phyloP scores from a whole-genome alignment of 2,888 invertebrate species.

The Hypolimnas misippus region DNA sequence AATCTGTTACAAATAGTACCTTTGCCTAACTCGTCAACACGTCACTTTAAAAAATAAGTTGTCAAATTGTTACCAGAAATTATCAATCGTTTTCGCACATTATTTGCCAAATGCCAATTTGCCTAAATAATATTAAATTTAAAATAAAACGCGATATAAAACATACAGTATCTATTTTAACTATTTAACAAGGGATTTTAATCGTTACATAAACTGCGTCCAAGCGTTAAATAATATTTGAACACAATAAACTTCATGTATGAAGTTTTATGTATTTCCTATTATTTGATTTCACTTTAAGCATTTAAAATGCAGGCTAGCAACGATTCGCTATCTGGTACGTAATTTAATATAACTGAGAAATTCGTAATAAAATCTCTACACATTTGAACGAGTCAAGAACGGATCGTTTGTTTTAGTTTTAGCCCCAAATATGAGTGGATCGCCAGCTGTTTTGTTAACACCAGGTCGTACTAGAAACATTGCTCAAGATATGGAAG shows the following conservation, averaged over 20 bases:
- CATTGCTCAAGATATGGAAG: slow-evolving; percentile 94
- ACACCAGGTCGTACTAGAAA: slow-evolving; percentile 90
- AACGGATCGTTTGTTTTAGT: slow-evolving; percentile 53
- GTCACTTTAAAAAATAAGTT: not conserved
- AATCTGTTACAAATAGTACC: not conserved
- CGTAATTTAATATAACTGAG: slow-evolving; percentile 40
- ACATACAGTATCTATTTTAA: not conserved
- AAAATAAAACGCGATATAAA: slow-evolving; percentile 4
- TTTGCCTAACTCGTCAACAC: not conserved
- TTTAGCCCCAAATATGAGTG: slow-evolving; percentile 62
- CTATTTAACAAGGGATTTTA: not conserved
- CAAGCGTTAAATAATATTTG: not conserved
- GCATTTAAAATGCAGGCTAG: slow-evolving; percentile 67
- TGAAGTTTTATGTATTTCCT: slow-evolving; percentile 37
- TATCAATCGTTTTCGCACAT: slow-evolving; percentile 27
- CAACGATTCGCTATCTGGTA: slow-evolving; percentile 73
- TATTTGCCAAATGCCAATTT: slow-evolving; percentile 21
- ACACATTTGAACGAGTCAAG: not conserved
- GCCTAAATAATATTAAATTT: slow-evolving; percentile 11
- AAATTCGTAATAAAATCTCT: not conserved
- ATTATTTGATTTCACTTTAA: slow-evolving; percentile 36
- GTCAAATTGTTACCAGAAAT: slow-evolving; percentile 7
- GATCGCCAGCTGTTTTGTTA: slow-evolving; percentile 85
- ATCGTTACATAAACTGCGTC: not conserved
- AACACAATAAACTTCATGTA: slow-evolving; percentile 10